These are phyloP conservation scores for Cerastis leucographa DNA, from an alignment of 2,888 invertebrate species.

Conservation along the genomic window DNA sequence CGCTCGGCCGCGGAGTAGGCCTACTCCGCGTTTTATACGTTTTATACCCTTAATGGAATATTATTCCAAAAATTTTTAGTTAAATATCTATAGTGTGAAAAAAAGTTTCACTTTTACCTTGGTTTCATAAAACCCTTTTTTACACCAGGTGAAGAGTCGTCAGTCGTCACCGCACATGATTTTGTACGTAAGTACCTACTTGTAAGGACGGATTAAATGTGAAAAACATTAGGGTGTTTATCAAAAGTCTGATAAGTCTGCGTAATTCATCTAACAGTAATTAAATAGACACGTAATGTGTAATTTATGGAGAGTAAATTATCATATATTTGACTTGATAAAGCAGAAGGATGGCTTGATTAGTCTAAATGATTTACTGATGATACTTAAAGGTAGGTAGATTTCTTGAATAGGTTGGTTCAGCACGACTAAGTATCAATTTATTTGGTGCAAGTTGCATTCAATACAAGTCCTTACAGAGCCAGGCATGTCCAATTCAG, in stretches of 20 bases:
- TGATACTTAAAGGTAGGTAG: background rate
- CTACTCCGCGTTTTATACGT: too few relatives aligned
- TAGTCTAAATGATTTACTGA: background rate
- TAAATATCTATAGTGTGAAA: too few relatives aligned
- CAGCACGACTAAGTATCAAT: background rate
- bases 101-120: too few relatives aligned
- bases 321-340: background rate
- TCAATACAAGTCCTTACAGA: background rate
- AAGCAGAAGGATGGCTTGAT: background rate
- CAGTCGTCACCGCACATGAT: background rate
- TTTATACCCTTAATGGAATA: too few relatives aligned
- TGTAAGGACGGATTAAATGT: background rate
- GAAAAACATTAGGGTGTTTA: background rate
- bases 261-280: constrained; percentile 15
- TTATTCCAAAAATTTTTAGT: too few relatives aligned
- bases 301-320: constrained; percentile 7
- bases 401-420: background rate
- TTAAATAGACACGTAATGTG: background rate
- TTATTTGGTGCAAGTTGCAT: background rate
- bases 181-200: background rate
- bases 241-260: background rate
- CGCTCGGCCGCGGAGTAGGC: too few relatives aligned
- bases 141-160: too few relatives aligned
- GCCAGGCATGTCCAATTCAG: background rate
- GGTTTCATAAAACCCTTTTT: too few relatives aligned